A percentile compares a stretch with the other conserved stretches of the same genome.
Evolutionary conservation across 2,797 vertebrate genomes (phyloP).

Genomic region (Cygnus olor): DNA sequence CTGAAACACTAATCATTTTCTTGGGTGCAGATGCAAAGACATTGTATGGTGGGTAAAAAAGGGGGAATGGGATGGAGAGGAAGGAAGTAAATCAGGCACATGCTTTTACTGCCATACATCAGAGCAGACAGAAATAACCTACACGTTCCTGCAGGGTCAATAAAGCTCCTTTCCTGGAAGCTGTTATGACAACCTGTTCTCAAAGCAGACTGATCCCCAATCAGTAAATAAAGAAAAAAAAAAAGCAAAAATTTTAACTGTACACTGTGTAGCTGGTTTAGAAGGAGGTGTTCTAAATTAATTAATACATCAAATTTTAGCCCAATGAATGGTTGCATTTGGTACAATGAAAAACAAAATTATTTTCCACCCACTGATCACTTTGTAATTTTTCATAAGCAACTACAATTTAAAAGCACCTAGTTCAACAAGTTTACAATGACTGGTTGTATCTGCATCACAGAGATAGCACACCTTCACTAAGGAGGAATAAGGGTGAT

Average conservation of each 20-base stretch:
- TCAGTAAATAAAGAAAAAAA: neutral
- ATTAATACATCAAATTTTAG: constrained; percentile 4
- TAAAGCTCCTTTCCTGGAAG: neutral
- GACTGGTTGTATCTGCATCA: constrained; percentile 40
- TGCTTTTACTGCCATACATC: neutral
- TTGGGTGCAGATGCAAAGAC: neutral
- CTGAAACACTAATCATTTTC: neutral
- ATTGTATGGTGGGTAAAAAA: neutral
- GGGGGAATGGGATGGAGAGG: neutral
- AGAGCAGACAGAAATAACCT: neutral
- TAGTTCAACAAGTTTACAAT: constrained; percentile 34
- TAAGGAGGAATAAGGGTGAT: constrained; percentile 38
- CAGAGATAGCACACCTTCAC: constrained; percentile 53
- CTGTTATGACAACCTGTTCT: neutral
- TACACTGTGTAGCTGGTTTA: neutral
- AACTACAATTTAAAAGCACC: neutral
- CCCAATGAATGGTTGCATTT: neutral
- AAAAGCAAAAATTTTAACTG: neutral
- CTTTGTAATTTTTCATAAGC: constrained; percentile 37
- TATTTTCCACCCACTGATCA: neutral
- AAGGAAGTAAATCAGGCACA: neutral
- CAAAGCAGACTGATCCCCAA: neutral
- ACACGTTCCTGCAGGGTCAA: neutral
- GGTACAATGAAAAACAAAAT: neutral
- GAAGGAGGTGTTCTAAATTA: neutral